These are phyloP conservation scores for Acipenser transmontanus DNA, from an alignment of 2,797 vertebrate genomes.

Conservation along the genomic window DNA sequence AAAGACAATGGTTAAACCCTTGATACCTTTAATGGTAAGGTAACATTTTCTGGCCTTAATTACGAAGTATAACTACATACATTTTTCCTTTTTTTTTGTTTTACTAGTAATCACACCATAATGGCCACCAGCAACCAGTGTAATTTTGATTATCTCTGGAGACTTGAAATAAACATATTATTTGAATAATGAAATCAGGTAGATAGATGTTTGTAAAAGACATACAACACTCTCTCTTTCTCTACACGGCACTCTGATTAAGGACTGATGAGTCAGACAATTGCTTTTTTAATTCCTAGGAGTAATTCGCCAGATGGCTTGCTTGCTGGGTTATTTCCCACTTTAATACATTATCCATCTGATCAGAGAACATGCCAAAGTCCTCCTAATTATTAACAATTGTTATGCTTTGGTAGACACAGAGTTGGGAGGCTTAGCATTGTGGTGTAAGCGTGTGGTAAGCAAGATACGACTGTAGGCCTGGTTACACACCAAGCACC, in stretches of 20 bases:
- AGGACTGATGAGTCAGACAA: background rate
- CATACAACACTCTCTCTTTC: background rate
- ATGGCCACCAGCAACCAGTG: too few species aligned
- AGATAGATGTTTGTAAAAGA: too few species aligned
- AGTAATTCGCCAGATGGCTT: background rate
- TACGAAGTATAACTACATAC: too few species aligned
- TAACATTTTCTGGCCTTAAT: too few species aligned
- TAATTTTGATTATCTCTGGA: too few species aligned
- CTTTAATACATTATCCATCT: slow-evolving; percentile 53
- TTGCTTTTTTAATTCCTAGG: slow-evolving; percentile 3
- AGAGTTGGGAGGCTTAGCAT: slow-evolving; percentile 20
- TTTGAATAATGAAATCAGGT: too few species aligned
- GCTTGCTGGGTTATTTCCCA: background rate
- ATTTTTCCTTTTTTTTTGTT: background rate
- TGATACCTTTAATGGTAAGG: too few species aligned
- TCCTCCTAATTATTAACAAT: slow-evolving; percentile 43
- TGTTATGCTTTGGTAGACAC: slow-evolving; percentile 13
- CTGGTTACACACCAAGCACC: slow-evolving; percentile 25
- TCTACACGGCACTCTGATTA: slow-evolving; percentile 1
- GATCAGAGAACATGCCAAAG: slow-evolving; percentile 33
- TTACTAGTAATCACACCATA: too few species aligned
- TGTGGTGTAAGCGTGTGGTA: background rate
- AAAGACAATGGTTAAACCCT: too few species aligned
- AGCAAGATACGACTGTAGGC: background rate
- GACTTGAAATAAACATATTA: too few species aligned